These are phyloP conservation scores for Scaptomyza parva DNA, from an alignment of 2,888 invertebrate genomes.

Conservation along the genomic window DNA sequence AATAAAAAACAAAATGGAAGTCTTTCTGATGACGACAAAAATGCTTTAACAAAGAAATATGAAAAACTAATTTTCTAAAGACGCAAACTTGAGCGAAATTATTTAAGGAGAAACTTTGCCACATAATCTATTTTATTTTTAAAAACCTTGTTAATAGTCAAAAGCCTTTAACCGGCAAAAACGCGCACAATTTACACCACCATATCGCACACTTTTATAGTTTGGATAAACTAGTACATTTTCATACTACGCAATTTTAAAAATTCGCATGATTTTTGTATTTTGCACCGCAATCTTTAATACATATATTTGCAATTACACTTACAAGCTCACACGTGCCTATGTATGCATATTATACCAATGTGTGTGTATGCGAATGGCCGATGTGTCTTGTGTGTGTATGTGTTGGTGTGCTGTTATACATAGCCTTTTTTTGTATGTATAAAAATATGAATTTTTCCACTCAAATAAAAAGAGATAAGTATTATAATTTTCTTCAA, in stretches of 20 bases:
- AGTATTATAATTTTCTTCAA: constrained; percentile 7
- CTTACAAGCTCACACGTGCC: constrained; percentile 55
- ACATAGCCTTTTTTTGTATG: constrained; percentile 81
- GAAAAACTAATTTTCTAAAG: constrained; percentile 54
- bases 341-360: constrained; percentile 35
- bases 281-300: constrained; percentile 77
- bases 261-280: constrained; percentile 77
- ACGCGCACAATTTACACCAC: constrained; percentile 24
- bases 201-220: constrained; percentile 16
- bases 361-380: constrained; percentile 60
- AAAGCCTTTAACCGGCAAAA: constrained; percentile 29
- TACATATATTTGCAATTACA: constrained; percentile 48
- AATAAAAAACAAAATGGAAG: constrained; percentile 82
- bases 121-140: constrained; percentile 23
- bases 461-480: constrained; percentile 60
- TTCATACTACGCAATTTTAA: constrained; percentile 70
- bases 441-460: constrained; percentile 81
- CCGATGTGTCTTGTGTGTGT: constrained; percentile 50
- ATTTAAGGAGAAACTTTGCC: constrained; percentile 34
- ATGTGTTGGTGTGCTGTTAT: constrained; percentile 75
- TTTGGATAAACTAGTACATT: constrained; percentile 37
- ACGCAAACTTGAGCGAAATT: constrained; percentile 23
- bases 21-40: constrained; percentile 71
- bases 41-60: constrained; percentile 73
- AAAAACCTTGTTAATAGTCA: not conserved